Evolutionary conservation across 2,113 vertebrate species (phyloP).

Genomic region (Brachyhypopomus gauderio): DNA sequence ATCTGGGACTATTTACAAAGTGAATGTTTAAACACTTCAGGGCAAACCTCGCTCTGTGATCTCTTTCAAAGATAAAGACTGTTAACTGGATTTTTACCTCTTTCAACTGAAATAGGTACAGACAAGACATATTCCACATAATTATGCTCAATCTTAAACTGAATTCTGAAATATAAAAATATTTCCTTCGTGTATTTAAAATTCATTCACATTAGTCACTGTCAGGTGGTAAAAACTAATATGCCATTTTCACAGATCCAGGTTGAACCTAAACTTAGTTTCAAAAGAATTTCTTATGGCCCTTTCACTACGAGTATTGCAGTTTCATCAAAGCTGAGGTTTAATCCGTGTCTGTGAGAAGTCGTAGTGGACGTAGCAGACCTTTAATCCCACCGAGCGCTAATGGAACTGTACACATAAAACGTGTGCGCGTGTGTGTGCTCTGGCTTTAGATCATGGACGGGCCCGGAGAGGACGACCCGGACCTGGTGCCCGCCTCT

Average conservation of each 20-base stretch:
- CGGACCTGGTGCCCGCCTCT: conserved; percentile 77
- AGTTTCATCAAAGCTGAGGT: too few species aligned
- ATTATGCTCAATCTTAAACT: not conserved
- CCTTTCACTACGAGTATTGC: too few species aligned
- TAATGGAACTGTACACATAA: not conserved
- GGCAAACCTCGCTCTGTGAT: not conserved
- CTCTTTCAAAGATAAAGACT: conserved; percentile 27
- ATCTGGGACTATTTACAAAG: conserved; percentile 40
- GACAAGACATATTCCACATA: not conserved
- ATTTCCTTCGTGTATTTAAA: not conserved
- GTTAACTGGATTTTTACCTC: not conserved
- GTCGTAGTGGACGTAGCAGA: too few species aligned
- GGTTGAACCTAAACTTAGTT: too few species aligned
- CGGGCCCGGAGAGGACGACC: conserved; percentile 86
- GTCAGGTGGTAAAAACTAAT: not conserved
- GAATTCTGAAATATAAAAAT: not conserved
- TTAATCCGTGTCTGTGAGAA: too few species aligned
- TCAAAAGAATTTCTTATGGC: too few species aligned
- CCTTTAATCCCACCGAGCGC: not conserved
- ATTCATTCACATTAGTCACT: not conserved
- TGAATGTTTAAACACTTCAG: conserved; percentile 42
- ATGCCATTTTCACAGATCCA: too few species aligned
- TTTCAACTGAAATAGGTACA: conserved; percentile 3
- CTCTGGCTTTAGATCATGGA: conserved; percentile 86
- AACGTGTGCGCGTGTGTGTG: not conserved